Evolutionary conservation across 2,113 vertebrate species (phyloP), one percentile per base, ranked within the genome.

Genomic region (Callospermophilus lateralis): DNA sequence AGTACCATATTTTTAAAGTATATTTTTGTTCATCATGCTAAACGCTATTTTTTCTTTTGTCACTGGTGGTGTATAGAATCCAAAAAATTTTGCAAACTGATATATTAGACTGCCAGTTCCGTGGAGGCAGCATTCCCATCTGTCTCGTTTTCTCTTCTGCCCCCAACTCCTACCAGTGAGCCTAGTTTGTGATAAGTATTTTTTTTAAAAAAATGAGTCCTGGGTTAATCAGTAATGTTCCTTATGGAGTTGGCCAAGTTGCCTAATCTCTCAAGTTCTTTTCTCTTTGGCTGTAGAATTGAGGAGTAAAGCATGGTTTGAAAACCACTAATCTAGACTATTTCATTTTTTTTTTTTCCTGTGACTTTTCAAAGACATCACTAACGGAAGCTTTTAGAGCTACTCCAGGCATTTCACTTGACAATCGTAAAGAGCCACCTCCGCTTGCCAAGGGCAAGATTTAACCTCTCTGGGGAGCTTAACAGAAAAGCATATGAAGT

Each of bases 151-250:
- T 86, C 68, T 84, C 15, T 28, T 68, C 73, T 73, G 4, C 1
- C 61, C 34, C 37, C 39, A 48, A 0, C 51, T 89, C 37, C 78
- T 58, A 6, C 32, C 51, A 5, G 5, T 48, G 51, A 72, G 37
- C 34, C 61, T 86, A 9, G 8, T 72, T 81, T 72, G 30, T 89
- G 19, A n/a, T n/a, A 39, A 65, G 15, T 84, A 3, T 32, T n/a
- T 77, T 39, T 39, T 77, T 81, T 78, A 77, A 19, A 77, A 94
- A 91, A 93, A 26, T 15, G 48, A 67, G n/a, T 45, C 26, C 51
- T 76, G 9, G 3, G 48, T 90, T 94, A 34, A 80, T 90, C 39
- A 87, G 20, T 86, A 48, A 90, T 58, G 58, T 79, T 95, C 79
- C 88, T 78, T n/a, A 48, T 48, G 61, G 90, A 30, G 4, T 79